A percentile compares a stretch with the other conserved stretches of the same genome.
These are phyloP conservation scores for Channallabes apus DNA, from an alignment of 2,797 vertebrate genomes.

Conservation along the genomic window DNA sequence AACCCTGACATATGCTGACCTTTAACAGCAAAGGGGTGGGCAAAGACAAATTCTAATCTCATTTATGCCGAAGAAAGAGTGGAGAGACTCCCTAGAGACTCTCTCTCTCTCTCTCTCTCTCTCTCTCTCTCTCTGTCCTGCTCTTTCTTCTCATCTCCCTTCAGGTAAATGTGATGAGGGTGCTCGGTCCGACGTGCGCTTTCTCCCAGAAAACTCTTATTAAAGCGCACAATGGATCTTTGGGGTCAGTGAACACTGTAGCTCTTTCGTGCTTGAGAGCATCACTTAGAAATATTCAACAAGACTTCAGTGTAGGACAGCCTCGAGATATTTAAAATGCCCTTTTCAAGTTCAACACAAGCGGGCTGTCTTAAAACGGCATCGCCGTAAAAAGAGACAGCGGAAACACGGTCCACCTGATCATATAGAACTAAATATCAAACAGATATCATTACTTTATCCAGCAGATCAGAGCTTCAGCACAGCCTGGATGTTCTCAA, in stretches of 20 bases:
- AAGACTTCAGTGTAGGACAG: conserved; percentile 64
- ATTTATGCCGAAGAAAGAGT: conserved; percentile 64
- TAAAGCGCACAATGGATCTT: conserved; percentile 60
- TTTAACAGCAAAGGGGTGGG: conserved; percentile 66
- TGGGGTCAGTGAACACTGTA: conserved; percentile 60
- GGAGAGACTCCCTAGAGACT: conserved; percentile 14
- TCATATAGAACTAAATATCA: conserved; percentile 42
- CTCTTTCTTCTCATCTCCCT: conserved; percentile 49
- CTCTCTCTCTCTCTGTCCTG: background rate
- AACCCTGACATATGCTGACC: conserved; percentile 74
- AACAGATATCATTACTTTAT: conserved; percentile 36
- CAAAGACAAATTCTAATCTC: conserved; percentile 67
- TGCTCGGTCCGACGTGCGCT: conserved; percentile 60
- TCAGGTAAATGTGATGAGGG: conserved; percentile 65
- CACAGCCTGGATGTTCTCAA: conserved; percentile 33
- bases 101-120: background rate
- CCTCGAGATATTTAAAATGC: conserved; percentile 68
- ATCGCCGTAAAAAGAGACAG: conserved; percentile 34
- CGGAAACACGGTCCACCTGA: conserved; percentile 39
- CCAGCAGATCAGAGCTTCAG: conserved; percentile 52
- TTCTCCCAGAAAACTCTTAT: conserved; percentile 64
- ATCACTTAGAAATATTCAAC: conserved; percentile 69
- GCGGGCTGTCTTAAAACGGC: conserved; percentile 60
- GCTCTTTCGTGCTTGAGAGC: conserved; percentile 60
- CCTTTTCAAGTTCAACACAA: conserved; percentile 70